Evolutionary conservation across 2,888 invertebrate species (phyloP).

Genomic region (Microdon myrmicae): DNA sequence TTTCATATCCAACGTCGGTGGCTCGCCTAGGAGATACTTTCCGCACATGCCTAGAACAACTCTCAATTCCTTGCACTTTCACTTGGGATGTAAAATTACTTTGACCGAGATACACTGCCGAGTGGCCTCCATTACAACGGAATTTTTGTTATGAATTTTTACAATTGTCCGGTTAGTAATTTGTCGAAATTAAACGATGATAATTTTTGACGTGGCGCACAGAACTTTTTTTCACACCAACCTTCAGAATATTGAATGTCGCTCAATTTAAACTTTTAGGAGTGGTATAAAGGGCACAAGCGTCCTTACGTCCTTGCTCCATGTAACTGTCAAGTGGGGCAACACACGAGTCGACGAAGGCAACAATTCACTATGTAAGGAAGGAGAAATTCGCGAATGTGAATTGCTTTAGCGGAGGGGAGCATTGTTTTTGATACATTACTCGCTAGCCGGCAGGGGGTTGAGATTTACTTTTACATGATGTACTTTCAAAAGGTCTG

Average conservation of each 20-base stretch:
- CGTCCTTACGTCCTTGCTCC: constrained; percentile 44
- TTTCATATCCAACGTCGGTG: constrained; percentile 28
- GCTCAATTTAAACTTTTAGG: not conserved
- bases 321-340: constrained; percentile 48
- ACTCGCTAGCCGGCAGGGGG: constrained; percentile 3
- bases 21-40: constrained; percentile 54
- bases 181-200: not conserved
- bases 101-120: constrained; percentile 63
- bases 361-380: constrained; percentile 33
- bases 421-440: constrained; percentile 14
- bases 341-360: constrained; percentile 26
- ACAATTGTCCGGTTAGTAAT: constrained; percentile 8
- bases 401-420: constrained; percentile 15
- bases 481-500: not conserved
- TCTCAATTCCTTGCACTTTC: constrained; percentile 60
- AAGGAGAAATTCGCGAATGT: constrained; percentile 24
- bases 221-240: constrained; percentile 5
- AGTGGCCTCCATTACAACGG: constrained; percentile 59
- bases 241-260: not conserved
- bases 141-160: constrained; percentile 25
- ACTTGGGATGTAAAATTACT: constrained; percentile 66
- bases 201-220: not conserved
- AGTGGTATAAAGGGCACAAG: constrained; percentile 23
- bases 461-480: constrained; percentile 11
- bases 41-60: constrained; percentile 58